A percentile compares a stretch with the other conserved stretches of the same genome.
Conservation (phyloP, 2,113 vertebrate species). For the Podarcis raffonei region DNA sequence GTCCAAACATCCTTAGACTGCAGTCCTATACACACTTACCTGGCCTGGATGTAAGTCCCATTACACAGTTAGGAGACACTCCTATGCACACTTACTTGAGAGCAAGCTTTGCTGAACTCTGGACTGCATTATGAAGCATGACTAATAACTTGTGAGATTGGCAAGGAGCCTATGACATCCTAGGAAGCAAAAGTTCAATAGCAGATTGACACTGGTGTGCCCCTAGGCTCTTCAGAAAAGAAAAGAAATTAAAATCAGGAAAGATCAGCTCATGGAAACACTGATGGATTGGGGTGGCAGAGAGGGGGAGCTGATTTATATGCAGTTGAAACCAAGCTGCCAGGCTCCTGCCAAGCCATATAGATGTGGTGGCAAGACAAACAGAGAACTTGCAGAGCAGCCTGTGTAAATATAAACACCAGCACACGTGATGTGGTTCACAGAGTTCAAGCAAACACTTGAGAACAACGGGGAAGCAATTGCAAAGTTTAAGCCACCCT, state of each 20-base stretch:
- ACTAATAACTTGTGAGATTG: neutral
- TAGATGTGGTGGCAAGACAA: slow-evolving; percentile 77
- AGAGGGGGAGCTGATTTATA: slow-evolving; percentile 51
- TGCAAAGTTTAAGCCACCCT: slow-evolving; percentile 65
- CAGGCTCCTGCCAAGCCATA: slow-evolving; percentile 69
- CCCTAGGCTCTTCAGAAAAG: slow-evolving; percentile 56
- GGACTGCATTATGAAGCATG: neutral
- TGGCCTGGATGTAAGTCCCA: neutral
- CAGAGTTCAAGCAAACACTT: slow-evolving; percentile 78
- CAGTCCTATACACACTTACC: neutral
- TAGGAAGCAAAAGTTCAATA: slow-evolving; percentile 39
- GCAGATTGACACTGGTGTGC: slow-evolving; percentile 39
- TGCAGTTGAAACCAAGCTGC: slow-evolving; percentile 68
- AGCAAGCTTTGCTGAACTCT: neutral
- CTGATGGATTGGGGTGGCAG: slow-evolving; percentile 23
- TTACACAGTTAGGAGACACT: neutral
- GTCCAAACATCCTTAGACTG: neutral
- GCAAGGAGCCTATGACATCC: slow-evolving; percentile 36
- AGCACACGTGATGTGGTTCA: slow-evolving; percentile 73
- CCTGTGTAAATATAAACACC: slow-evolving; percentile 79
- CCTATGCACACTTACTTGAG: neutral
- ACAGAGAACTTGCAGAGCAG: slow-evolving; percentile 71
- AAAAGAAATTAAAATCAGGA: slow-evolving; percentile 44
- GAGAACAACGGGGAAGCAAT: slow-evolving; percentile 58
- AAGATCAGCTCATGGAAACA: slow-evolving; percentile 70